These are phyloP conservation scores for Bombylius major DNA, from an alignment of 2,888 invertebrate species.

Conservation along the genomic window DNA sequence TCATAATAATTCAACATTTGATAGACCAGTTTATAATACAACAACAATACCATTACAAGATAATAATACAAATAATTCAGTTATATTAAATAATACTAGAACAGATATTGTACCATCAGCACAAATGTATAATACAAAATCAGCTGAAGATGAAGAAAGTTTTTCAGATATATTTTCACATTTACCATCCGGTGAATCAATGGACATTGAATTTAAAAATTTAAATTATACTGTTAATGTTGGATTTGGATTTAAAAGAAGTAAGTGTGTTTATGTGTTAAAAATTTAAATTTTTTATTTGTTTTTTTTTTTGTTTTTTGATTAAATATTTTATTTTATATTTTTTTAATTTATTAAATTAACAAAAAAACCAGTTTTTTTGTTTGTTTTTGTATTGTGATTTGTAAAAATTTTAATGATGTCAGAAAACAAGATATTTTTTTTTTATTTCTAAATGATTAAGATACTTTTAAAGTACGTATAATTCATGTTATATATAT, in stretches of 20 bases:
- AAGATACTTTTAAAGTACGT: too few relatives aligned
- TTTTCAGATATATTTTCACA: slow-evolving; percentile 25
- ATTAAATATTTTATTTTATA: too few relatives aligned
- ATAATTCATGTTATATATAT: too few relatives aligned
- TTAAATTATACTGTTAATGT: slow-evolving; percentile 58
- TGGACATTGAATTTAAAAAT: slow-evolving; percentile 63
- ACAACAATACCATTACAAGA: slow-evolving; percentile 12
- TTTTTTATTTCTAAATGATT: too few relatives aligned
- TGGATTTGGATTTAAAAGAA: slow-evolving; percentile 56
- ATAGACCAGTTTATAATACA: slow-evolving; percentile 15
- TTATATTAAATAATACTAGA: slow-evolving; percentile 8
- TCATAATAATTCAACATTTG: background rate
- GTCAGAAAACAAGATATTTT: too few relatives aligned
- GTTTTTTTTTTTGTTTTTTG: too few relatives aligned
- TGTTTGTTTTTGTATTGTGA: too few relatives aligned
- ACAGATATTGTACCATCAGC: slow-evolving; percentile 3
- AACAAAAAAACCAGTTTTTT: too few relatives aligned
- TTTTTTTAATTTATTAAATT: too few relatives aligned
- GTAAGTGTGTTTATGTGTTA: slow-evolving; percentile 35
- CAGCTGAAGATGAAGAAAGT: background rate
- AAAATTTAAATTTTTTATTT: background rate
- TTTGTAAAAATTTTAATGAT: too few relatives aligned
- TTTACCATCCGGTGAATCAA: slow-evolving; percentile 39
- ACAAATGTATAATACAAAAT: slow-evolving; percentile 5
- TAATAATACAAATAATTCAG: background rate